Percentiles rank a stretch among this genome's conserved stretches.
Evolutionary conservation across 2,888 invertebrate species (phyloP).

Genomic region (Eupithecia exiguata): DNA sequence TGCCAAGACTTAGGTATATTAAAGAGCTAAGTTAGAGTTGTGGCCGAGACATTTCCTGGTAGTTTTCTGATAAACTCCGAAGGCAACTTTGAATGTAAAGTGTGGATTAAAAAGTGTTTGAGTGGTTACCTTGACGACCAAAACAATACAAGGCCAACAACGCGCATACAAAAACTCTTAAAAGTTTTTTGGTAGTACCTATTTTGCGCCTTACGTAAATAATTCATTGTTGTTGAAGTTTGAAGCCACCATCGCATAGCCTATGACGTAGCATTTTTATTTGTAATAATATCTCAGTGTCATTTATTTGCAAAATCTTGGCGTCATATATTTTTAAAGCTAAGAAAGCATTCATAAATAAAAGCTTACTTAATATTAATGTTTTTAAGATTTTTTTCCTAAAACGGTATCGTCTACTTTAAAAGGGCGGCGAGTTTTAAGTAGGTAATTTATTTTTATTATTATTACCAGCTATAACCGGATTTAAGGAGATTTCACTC

Average conservation of each 20-base stretch:
- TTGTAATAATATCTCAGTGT: not conserved
- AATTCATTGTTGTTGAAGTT: not conserved
- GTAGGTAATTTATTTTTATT: slow-evolving; percentile 59
- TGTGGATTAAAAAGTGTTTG: not conserved
- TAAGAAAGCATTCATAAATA: slow-evolving; percentile 14
- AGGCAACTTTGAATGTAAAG: not conserved
- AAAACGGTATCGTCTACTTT: slow-evolving; percentile 35
- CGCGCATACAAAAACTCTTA: not conserved
- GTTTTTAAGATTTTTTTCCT: slow-evolving; percentile 27
- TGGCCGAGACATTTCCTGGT: not conserved
- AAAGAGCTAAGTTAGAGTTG: slow-evolving; percentile 4
- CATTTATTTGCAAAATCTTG: not conserved
- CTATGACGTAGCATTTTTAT: not conserved
- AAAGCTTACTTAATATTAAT: slow-evolving; percentile 7
- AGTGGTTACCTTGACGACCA: not conserved
- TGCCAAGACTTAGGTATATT: slow-evolving; percentile 22
- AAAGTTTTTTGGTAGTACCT: not conserved
- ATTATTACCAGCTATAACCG: slow-evolving; percentile 58
- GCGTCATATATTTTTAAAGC: not conserved
- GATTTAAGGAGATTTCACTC: slow-evolving; percentile 55
- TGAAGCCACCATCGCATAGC: not conserved
- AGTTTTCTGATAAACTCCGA: slow-evolving; percentile 2
- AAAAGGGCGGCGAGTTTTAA: slow-evolving; percentile 48
- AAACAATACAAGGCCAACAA: not conserved
- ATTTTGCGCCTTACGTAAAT: not conserved